Percentiles rank a stretch among this genome's conserved stretches.
Conservation (phyloP, 2,797 vertebrate genomes). For the Platyrinchus mystaceus region DNA sequence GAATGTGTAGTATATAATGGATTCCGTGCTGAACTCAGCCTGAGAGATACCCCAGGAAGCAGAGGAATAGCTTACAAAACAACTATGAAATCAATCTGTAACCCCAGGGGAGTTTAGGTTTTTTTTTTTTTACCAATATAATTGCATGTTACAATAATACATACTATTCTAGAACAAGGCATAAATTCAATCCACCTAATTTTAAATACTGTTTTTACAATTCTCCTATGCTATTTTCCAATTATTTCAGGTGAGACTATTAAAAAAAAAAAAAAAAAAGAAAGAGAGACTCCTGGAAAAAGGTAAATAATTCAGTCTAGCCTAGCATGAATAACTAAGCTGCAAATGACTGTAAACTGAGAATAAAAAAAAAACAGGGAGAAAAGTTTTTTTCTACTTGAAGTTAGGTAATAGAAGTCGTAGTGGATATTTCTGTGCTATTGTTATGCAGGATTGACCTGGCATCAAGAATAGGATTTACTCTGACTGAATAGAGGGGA, state of each 20-base stretch:
- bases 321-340: conserved; percentile 6
- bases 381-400: neutral
- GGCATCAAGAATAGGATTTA: neutral
- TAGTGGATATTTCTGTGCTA: neutral
- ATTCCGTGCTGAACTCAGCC: neutral
- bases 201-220: conserved; percentile 47
- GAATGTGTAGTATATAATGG: conserved; percentile 7
- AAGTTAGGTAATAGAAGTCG: neutral
- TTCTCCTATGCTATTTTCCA: conserved; percentile 21
- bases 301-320: conserved; percentile 4
- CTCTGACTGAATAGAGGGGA: neutral
- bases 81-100: conserved; percentile 31
- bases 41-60: conserved; percentile 36
- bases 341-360: neutral
- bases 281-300: neutral
- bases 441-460: neutral
- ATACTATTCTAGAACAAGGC: neutral
- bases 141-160: conserved; percentile 10
- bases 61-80: conserved; percentile 57
- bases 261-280: neutral
- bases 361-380: neutral
- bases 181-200: conserved; percentile 23
- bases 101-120: neutral
- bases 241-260: conserved; percentile 47
- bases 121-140: conserved; percentile 1